Base-by-base conservation (phyloP, 2,797 vertebrate genomes). In the Clarias pachynema region DNA sequence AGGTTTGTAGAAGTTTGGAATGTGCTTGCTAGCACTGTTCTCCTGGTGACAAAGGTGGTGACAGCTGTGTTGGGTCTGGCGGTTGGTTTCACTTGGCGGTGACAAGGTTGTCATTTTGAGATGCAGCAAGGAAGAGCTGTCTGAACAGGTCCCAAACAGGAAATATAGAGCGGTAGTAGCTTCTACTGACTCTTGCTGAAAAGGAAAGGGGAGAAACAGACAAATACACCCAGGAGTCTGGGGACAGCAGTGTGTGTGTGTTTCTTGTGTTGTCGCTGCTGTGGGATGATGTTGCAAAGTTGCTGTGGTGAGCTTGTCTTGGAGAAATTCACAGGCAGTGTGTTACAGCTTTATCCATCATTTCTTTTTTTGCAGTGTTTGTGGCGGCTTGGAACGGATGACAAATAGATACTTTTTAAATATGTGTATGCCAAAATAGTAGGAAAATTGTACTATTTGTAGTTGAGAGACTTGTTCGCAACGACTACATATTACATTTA, bases 101-200 rank as follows among this genome's bases (percentile, higher is more conserved):
- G 84, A 87, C 83, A 89, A 60, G 56, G 40, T 82, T 88, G 83
- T 86, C 74, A 85, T 81, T 62, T 80, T 75, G 56, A 86, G 63
- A 86, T 57, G 77, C 63, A 84, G 22, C 84, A 68, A 53, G 75
- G 79, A 53, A n/a, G 66, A 44, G 59, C 37, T 79, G 84, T 75
- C 72, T 79, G 73, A 85, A 80, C 60, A 74, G 44, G 84, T 79
- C 73, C 72, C 37, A 73, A 49, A 68, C 57, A 69, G 37, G 26
- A 81, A 82, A 80, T 87, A 75, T 80, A 62, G 62, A 86, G 69
- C 79, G 22, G 29, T 24, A 57, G 49, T 81, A 69, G 81, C 65
- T 53, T 15, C 57, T 59, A 80, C 7, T 60, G 70, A 37, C 31
- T 40, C 68, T 40, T 86, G 79, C 65, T 84, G 34, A 34, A 80